Evolutionary conservation across 2,888 invertebrate genomes (phyloP), one percentile per base, ranked within the genome.

Genomic region (Scaeva pyrastri): DNA sequence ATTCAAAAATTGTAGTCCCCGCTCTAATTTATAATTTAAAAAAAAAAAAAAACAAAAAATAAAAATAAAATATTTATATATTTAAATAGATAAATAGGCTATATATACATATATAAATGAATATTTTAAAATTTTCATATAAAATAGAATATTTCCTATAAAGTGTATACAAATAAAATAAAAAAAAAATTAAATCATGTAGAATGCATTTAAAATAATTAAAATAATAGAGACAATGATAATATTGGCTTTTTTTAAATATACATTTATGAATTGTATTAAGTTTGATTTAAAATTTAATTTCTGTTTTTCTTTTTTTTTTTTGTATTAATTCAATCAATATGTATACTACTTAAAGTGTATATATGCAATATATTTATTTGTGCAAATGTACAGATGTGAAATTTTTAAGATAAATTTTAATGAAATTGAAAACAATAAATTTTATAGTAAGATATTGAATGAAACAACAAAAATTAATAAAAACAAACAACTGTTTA

Each of bases 401-500:
- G 70, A 73, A 80, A 73, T 77, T 80, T 85, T 79, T 81, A 73
- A 75, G 11, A 79, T 72, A 83, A 39, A 76, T 83, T 66, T 71
- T 58, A 88, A 88, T 80, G 68, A 86, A 88, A 88, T 70, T 68
- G 79, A 87, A 81, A 82, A 88, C 78, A 82, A 84, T 87, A 76
- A 76, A 87, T 76, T 80, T 72, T 72, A 88, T 50, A 50, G 64
- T 86, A 82, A 75, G 82, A 19, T 43, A 71, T 62, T 50, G 14
- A 82, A 21, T 56, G 72, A 58, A 71, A 76, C 41, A 71, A 60
- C 64, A 70, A 60, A 41, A 72, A 79, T 7, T 7, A 82, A 21
- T 56, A 66, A 58, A 71, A 76, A 23, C 66, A 55, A 70, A 73
- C 60, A 41, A 72, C 76, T 26, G 62, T 64, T 45, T 26, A 76